Base-by-base conservation (phyloP, 2,888 invertebrate species). In the Lasioglossum leucozonium region DNA sequence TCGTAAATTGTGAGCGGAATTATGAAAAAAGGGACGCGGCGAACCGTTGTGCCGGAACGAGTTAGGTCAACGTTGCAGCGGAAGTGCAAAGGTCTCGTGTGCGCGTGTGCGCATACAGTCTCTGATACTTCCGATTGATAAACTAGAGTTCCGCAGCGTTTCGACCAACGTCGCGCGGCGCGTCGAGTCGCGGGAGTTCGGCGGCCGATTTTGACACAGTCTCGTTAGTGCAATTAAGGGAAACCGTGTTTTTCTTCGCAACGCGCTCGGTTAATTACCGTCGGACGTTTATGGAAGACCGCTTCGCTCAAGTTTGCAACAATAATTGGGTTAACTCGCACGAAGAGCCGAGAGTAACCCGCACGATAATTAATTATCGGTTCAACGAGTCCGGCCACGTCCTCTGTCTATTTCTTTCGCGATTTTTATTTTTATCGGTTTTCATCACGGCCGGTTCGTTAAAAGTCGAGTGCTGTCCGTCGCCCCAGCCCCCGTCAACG, bases 1-100 rank as follows among this genome's bases (percentile, higher is more conserved):
- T 83, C 81, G 78, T 89, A 89, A 89, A 89, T 89, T 82, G 88
- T 87, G 67, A 26, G 37, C 67, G 71, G 81, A 82, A 90, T 90
- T 88, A 87, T 86, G 85, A 84, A 85, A 89, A 89, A 88, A 83
- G 62, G 73, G 72, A 85, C 69, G 75, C 77, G 55, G 37, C 26
- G 79, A 74, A 80, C 81, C 71, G 72, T n/a, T n/a, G n/a, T n/a
- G n/a, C 16, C 51, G 81, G 67, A 42, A 72, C 72, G 81, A 77
- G 82, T 84, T 82, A 55, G 73, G 51, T 55, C 77, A 77, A 73
- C 71, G 47, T 72, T 72, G 69, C 83, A 83, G 80, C 74, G 58
- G 51, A 44, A 67, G 76, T 67, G 79, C 62, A 67, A 58, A 34
- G 37, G 62, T 47, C 1, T 2, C 10, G n/a, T 8, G 18, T 18